These are phyloP conservation scores for Antrozous pallidus DNA, from an alignment of 2,797 vertebrate species.

Conservation along the genomic window DNA sequence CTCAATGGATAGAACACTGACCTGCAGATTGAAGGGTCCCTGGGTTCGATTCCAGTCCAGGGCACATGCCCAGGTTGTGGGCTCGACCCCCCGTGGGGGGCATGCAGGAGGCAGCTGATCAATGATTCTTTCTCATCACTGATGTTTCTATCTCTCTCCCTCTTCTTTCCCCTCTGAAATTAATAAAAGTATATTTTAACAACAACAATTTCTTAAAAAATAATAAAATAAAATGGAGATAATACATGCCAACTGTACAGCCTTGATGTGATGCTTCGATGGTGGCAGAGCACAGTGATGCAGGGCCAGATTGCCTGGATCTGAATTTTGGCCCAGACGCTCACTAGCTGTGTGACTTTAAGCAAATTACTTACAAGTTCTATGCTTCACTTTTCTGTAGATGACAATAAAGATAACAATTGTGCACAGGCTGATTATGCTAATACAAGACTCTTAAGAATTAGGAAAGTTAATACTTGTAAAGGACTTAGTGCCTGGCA, in stretches of 20 bases:
- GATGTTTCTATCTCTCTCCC: no score
- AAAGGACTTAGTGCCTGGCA: neutral
- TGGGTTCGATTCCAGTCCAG: no score
- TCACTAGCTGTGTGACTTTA: neutral
- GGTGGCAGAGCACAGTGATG: neutral
- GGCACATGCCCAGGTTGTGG: no score
- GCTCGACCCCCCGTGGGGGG: no score
- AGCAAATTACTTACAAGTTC: neutral
- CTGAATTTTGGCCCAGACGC: neutral
- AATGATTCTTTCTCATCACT: no score
- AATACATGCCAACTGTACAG: neutral
- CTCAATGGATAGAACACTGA: no score
- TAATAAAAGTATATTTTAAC: no score
- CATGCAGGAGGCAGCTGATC: no score
- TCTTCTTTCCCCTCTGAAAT: no score
- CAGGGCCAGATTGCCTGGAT: neutral
- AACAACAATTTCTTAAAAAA: no score
- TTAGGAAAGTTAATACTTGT: neutral
- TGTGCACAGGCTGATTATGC: neutral
- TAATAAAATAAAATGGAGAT: neutral
- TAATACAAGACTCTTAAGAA: neutral
- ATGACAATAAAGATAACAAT: neutral
- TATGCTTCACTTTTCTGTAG: neutral
- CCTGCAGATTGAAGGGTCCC: no score
- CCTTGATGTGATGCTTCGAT: neutral